Conservation (phyloP, 1,140 invertebrate genomes). For the Lucilia cuprina region DNA sequence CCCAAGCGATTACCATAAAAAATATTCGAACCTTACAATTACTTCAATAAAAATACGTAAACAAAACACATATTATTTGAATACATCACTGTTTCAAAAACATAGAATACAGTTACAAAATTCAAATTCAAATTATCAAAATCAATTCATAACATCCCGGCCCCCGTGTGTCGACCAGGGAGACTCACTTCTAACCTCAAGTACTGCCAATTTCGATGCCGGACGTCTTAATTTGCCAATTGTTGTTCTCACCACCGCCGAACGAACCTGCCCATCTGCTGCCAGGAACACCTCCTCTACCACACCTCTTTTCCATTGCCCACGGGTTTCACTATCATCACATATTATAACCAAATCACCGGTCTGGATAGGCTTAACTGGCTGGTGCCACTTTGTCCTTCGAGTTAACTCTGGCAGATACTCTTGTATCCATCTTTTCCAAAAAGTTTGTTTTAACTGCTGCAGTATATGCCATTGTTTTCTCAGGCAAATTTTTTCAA, state of each 20-base stretch:
- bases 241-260: neutral
- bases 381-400: slow-evolving; percentile 30
- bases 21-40: too few relatives aligned
- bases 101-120: too few relatives aligned
- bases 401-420: slow-evolving; percentile 37
- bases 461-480: slow-evolving; percentile 25
- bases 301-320: neutral
- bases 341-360: neutral
- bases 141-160: too few relatives aligned
- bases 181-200: too few relatives aligned
- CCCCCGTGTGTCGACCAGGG: too few relatives aligned
- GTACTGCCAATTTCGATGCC: neutral
- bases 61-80: neutral
- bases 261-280: neutral
- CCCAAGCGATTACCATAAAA: too few relatives aligned
- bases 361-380: neutral
- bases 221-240: neutral
- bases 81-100: too few relatives aligned
- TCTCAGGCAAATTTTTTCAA: slow-evolving; percentile 32
- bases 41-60: too few relatives aligned
- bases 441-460: slow-evolving; percentile 45
- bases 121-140: too few relatives aligned
- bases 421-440: slow-evolving; percentile 42
- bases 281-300: neutral
- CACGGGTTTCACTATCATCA: neutral